Evolutionary conservation across 2,888 invertebrate genomes (phyloP).

Genomic region (Tipula vernalis): DNA sequence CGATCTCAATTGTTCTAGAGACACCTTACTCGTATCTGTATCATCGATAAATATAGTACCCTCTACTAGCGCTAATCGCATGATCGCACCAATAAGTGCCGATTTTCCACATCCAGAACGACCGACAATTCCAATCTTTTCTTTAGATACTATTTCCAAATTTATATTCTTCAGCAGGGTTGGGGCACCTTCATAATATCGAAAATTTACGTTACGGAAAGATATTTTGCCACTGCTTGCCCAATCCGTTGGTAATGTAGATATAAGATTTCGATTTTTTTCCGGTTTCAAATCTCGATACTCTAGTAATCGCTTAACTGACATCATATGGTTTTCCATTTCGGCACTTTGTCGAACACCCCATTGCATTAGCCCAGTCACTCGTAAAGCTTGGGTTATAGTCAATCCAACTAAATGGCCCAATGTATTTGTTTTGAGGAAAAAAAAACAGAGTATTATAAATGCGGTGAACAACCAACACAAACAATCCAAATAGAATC

Average conservation of each 20-base stretch:
- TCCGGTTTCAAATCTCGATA: conserved; percentile 46
- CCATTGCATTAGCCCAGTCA: conserved; percentile 47
- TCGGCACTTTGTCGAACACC: conserved; percentile 62
- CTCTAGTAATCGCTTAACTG: conserved; percentile 60
- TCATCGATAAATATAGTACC: conserved; percentile 63
- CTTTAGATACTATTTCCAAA: conserved; percentile 50
- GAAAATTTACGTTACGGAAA: conserved; percentile 44
- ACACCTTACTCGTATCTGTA: conserved; percentile 42
- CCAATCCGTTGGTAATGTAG: conserved; percentile 41
- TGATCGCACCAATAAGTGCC: conserved; percentile 63
- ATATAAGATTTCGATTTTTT: conserved; percentile 23
- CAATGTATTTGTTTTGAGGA: conserved; percentile 41
- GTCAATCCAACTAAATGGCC: conserved; percentile 40
- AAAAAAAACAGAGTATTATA: conserved; percentile 49
- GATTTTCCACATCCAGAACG: conserved; percentile 78
- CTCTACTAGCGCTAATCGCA: conserved; percentile 57
- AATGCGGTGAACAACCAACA: conserved; percentile 52
- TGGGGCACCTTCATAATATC: conserved; percentile 43
- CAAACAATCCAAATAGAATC: conserved; percentile 59
- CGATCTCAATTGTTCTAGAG: conserved; percentile 37
- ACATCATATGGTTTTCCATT: conserved; percentile 48
- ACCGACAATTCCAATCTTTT: conserved; percentile 67
- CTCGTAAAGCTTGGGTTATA: conserved; percentile 37
- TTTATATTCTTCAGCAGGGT: conserved; percentile 66
- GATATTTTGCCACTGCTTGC: conserved; percentile 48